Percentiles rank a stretch among this genome's conserved stretches.
Evolutionary conservation across 2,888 invertebrate genomes (phyloP).

Genomic region (Spialia ferax): DNA sequence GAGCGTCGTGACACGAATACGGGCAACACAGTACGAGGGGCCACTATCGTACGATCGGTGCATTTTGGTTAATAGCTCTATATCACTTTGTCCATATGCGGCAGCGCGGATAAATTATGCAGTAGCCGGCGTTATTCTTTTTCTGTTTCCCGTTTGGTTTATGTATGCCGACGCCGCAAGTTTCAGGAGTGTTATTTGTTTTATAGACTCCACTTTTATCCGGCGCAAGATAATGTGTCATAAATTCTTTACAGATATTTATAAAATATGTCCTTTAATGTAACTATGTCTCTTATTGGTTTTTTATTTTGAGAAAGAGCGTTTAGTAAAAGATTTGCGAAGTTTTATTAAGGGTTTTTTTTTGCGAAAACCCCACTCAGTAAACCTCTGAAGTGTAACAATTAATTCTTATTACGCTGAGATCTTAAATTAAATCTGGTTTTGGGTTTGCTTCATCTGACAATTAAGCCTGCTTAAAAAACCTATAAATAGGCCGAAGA

Average conservation of each 20-base stretch:
- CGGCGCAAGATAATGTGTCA: background rate
- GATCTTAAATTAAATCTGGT: background rate
- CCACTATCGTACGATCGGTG: conserved; percentile 68
- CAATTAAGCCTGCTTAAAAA: too few species aligned
- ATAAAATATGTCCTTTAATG: background rate
- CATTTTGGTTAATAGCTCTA: conserved; percentile 74
- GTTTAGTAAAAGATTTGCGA: too few species aligned
- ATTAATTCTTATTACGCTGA: too few species aligned
- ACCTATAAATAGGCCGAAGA: background rate
- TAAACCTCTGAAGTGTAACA: background rate
- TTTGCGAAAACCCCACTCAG: too few species aligned
- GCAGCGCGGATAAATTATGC: conserved; percentile 41
- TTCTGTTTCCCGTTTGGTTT: conserved; percentile 34
- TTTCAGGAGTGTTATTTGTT: conserved; percentile 17
- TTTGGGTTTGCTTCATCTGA: too few species aligned
- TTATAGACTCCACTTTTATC: conserved; percentile 17
- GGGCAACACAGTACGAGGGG: conserved; percentile 48
- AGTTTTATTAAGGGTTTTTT: too few species aligned
- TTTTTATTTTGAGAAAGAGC: too few species aligned
- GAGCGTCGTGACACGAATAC: conserved; percentile 32
- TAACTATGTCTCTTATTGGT: background rate
- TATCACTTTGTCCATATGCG: conserved; percentile 50
- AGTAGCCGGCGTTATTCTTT: conserved; percentile 33
- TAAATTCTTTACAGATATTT: background rate
- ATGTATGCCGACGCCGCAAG: conserved; percentile 27